Percentiles rank a stretch among this genome's conserved stretches.
Conservation (phyloP, 2,113 vertebrate species). For the Anarrhichthys ocellatus region DNA sequence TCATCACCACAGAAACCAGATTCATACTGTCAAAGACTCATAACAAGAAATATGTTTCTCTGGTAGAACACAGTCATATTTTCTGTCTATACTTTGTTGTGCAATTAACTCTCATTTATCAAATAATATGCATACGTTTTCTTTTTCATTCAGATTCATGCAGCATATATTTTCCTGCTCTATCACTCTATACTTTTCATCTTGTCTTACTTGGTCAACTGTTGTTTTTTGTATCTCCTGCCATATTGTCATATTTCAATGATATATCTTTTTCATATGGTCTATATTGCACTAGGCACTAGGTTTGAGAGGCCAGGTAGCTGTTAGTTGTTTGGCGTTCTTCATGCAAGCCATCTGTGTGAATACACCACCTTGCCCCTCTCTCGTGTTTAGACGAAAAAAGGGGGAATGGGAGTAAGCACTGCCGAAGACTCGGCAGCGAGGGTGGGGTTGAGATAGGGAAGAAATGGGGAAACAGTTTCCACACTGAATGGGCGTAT, state of each 20-base stretch:
- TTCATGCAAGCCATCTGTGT: constrained; percentile 26
- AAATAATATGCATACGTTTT: not conserved
- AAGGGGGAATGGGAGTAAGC: constrained; percentile 7
- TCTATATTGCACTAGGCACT: not conserved
- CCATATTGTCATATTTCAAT: not conserved
- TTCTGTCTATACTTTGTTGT: not conserved
- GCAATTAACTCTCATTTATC: not conserved
- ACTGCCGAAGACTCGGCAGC: constrained; percentile 11
- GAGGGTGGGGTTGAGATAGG: constrained; percentile 8
- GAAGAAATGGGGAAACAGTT: not conserved
- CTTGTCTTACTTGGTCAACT: not conserved
- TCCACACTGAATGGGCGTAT: not conserved
- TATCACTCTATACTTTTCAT: not conserved
- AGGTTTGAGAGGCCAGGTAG: not conserved
- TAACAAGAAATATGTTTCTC: not conserved
- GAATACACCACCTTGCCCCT: constrained; percentile 35
- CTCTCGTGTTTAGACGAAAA: constrained; percentile 54
- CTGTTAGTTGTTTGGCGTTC: not conserved
- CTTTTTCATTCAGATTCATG: not conserved
- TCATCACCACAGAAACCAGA: not conserved
- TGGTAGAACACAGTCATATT: not conserved
- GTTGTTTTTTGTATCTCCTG: not conserved
- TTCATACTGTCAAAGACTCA: not conserved
- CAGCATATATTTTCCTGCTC: not conserved
- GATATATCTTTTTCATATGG: not conserved